Evolutionary conservation across 2,888 invertebrate genomes (phyloP).

Genomic region (Orthosia incerta): DNA sequence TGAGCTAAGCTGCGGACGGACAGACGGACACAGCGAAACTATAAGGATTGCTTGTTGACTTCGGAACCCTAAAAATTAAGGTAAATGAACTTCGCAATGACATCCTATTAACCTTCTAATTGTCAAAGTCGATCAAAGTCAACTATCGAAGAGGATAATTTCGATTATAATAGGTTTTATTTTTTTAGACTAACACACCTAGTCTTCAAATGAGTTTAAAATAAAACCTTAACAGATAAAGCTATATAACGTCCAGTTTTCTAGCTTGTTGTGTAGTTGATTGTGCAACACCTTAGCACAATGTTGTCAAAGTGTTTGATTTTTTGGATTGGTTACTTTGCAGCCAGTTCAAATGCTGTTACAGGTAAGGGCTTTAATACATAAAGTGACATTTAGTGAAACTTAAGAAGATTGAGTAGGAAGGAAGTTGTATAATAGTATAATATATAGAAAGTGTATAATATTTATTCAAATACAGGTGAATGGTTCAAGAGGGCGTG

Average conservation of each 20-base stretch:
- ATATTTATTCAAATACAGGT: too few relatives aligned
- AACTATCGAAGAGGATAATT: background rate
- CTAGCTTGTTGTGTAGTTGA: too few relatives aligned
- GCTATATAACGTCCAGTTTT: background rate
- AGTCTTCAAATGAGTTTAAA: background rate
- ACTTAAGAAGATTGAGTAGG: background rate
- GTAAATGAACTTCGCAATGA: too few relatives aligned
- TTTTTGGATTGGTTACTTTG: constrained; percentile 21
- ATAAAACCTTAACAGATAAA: background rate
- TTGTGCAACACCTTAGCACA: background rate
- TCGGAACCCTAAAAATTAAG: too few relatives aligned
- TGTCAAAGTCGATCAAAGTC: background rate
- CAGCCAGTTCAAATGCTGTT: constrained; percentile 11
- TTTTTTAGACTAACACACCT: background rate
- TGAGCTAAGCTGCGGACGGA: too few relatives aligned
- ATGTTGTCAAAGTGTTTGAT: constrained; percentile 18
- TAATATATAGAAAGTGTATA: too few relatives aligned
- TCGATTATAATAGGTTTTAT: background rate
- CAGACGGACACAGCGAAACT: too few relatives aligned
- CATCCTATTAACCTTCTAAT: background rate
- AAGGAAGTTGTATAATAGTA: too few relatives aligned
- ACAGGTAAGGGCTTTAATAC: constrained; percentile 6
- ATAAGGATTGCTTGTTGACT: too few relatives aligned
- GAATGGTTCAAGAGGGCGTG: too few relatives aligned
- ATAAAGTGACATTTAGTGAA: background rate